Evolutionary conservation across 35 echinoderm and acorn worm genomes (phyloP).

Genomic region (Lytechinus variegatus): DNA sequence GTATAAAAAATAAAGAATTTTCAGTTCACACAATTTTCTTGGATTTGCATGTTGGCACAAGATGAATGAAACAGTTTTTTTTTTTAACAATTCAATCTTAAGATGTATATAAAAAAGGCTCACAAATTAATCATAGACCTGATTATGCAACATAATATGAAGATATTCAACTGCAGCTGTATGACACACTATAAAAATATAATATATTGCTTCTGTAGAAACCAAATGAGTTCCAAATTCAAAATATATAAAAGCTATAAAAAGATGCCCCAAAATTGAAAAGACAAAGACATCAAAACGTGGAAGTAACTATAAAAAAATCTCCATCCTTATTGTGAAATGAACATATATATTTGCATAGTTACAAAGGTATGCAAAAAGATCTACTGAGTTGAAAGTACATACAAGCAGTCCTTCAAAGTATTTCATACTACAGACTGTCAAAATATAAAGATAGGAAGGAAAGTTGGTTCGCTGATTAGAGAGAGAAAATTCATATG

Average conservation of each 20-base stretch:
- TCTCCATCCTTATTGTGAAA: background rate
- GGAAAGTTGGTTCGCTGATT: background rate
- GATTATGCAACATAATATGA: background rate
- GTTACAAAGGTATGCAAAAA: background rate
- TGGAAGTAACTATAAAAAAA: background rate
- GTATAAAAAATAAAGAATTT: background rate
- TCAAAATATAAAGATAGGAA: background rate
- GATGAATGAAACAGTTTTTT: background rate
- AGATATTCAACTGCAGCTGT: background rate
- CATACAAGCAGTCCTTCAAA: background rate
- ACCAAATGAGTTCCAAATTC: background rate
- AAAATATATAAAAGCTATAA: background rate
- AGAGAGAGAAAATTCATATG: background rate
- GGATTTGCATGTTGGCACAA: background rate
- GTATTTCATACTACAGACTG: background rate
- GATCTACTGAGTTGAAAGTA: background rate
- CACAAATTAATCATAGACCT: background rate
- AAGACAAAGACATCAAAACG: background rate
- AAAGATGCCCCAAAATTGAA: background rate
- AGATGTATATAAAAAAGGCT: background rate
- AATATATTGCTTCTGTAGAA: background rate
- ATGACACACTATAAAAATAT: background rate
- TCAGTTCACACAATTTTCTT: background rate
- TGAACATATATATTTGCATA: background rate
- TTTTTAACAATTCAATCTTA: background rate